These are phyloP conservation scores for Epistrophella euchroma DNA, from an alignment of 2,888 invertebrate species.

Conservation along the genomic window DNA sequence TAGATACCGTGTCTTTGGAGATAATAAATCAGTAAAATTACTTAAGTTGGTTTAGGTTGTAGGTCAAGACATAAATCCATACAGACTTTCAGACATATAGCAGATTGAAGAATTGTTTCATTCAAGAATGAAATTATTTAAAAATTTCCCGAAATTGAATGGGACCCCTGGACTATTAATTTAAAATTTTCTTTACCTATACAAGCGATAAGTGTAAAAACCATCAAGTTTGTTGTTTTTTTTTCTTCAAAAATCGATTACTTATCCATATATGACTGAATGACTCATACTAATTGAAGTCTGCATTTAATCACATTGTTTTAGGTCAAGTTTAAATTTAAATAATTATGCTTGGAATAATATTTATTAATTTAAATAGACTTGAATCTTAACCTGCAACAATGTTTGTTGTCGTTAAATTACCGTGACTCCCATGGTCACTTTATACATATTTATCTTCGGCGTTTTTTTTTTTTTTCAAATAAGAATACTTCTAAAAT, in stretches of 20 bases:
- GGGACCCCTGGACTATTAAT: neutral
- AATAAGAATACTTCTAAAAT: slow-evolving; percentile 15
- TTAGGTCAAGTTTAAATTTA: slow-evolving; percentile 21
- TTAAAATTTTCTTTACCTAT: neutral
- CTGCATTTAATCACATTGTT: neutral
- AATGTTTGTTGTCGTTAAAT: slow-evolving; percentile 17
- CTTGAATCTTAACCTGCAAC: slow-evolving; percentile 19
- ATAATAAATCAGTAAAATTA: too few species aligned
- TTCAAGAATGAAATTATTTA: too few species aligned
- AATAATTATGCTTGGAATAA: slow-evolving; percentile 23
- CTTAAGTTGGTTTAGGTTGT: too few species aligned
- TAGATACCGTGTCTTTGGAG: too few species aligned
- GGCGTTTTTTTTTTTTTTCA: neutral
- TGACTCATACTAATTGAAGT: neutral
- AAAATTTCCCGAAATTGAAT: neutral
- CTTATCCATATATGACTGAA: neutral
- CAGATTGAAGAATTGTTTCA: too few species aligned
- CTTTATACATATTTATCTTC: slow-evolving; percentile 25
- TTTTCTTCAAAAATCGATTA: neutral
- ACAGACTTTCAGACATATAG: too few species aligned
- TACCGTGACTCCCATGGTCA: slow-evolving; percentile 13
- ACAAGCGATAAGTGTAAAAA: neutral
- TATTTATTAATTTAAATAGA: slow-evolving; percentile 11
- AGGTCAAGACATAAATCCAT: too few species aligned
- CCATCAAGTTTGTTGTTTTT: neutral